Conservation (phyloP, 2,113 vertebrate species). For the Tangachromis dhanisi region DNA sequence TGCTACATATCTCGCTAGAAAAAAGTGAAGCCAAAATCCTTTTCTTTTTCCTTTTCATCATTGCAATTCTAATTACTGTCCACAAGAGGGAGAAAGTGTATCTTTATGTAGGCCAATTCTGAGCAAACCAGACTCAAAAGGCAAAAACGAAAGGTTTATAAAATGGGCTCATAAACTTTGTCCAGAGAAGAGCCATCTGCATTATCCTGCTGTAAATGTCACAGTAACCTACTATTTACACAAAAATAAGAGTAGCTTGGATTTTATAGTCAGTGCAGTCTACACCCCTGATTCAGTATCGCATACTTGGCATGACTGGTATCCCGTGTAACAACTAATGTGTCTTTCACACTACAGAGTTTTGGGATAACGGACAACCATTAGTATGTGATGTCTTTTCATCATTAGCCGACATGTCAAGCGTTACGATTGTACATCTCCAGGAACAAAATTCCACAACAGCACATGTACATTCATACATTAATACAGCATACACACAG, state of each 20-base stretch:
- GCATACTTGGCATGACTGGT: neutral
- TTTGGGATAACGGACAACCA: neutral
- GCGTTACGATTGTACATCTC: neutral
- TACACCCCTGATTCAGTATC: neutral
- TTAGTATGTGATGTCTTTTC: neutral
- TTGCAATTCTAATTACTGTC: neutral
- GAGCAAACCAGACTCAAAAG: neutral
- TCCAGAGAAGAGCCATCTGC: neutral
- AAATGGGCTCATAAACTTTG: neutral
- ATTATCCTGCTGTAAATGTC: neutral
- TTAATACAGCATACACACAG: conserved; percentile 47
- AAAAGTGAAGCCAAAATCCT: neutral
- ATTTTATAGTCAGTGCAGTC: neutral
- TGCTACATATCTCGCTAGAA: neutral
- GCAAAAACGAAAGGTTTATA: neutral
- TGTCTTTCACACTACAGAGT: neutral
- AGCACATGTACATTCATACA: neutral
- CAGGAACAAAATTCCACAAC: neutral
- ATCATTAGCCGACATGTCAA: neutral
- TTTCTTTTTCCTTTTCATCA: neutral
- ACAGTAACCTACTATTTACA: neutral
- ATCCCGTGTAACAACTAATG: neutral
- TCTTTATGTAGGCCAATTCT: neutral
- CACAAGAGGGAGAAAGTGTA: conserved; percentile 28
- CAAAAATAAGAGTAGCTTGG: neutral